Base-by-base conservation (phyloP, 2,113 vertebrate genomes). In the Ivindomyrus marchei region DNA sequence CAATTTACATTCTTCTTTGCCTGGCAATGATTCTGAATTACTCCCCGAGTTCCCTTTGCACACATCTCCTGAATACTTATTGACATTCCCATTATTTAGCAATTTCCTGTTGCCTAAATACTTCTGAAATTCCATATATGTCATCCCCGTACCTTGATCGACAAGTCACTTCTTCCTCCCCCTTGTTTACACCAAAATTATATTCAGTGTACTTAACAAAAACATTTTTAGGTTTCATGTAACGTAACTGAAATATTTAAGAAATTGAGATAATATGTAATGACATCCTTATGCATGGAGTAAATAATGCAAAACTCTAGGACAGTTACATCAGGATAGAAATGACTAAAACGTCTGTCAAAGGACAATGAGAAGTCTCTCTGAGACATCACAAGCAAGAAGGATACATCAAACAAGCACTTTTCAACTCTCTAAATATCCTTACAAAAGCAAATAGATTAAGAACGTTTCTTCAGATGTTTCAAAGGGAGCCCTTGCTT, bases 401-500 rank as follows among this genome's bases (percentile, higher is more conserved):
- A 17, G 50, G 11, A 50, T 87, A 53, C 50, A 53, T 52, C 27
- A 53, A 87, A 87, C 13, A 87, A 56, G 27, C 27, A 53, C 85
- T 87, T 87, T 53, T 53, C 10, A 53, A 87, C 85, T 87, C 49
- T 66, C 50, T 36, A 52, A 87, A 13, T 47, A 53, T 87, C 27
- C 85, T 87, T 39, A 87, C 36, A 39, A 53, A 87, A 87, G 49
- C 85, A 87, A 27, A 86, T 50, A 47, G 46, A 86, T 49, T 50
- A 47, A 86, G 46, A 85, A 85, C 84, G 24, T 86, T 86, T 50
- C 85, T 53, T 87, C 85, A 87, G 31, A 56, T 53, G 85, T 87
- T 87, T 53, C 17, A 27, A 87, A 53, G n/a, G 4, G 50, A 87
- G 13, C 1, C 50, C 27, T 56, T 87, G 27, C 49, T 50, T 46